Evolutionary conservation across 1,140 invertebrate species (phyloP).

Genomic region (Forficula auricularia): DNA sequence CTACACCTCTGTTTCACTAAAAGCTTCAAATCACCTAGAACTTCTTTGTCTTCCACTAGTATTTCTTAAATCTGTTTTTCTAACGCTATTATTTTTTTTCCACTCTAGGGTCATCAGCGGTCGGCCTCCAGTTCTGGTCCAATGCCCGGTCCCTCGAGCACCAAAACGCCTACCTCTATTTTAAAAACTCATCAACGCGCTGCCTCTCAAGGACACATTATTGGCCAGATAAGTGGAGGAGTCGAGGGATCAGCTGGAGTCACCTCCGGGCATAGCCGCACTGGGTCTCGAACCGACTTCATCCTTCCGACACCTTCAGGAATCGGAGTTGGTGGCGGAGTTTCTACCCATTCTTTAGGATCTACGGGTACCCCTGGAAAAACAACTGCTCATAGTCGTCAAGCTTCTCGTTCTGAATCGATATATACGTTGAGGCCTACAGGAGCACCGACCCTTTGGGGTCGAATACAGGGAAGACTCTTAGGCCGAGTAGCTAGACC

Average conservation of each 20-base stretch:
- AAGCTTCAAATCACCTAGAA: no score
- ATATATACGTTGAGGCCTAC: constrained; percentile 68
- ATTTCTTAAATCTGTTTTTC: no score
- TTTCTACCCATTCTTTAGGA: neutral
- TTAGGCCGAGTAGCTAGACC: constrained; percentile 26
- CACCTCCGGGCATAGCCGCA: constrained; percentile 52
- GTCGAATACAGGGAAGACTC: constrained; percentile 39
- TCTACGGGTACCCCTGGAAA: neutral
- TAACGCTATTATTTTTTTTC: no score
- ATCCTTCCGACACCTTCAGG: constrained; percentile 39
- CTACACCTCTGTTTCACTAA: no score
- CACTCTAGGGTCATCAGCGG: no score
- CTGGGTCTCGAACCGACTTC: constrained; percentile 72
- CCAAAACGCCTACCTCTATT: neutral
- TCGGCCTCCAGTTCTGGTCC: neutral
- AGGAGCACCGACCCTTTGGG: constrained; percentile 47
- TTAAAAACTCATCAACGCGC: constrained; percentile 46
- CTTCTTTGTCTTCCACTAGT: no score
- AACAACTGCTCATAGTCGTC: constrained; percentile 23
- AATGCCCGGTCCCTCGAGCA: neutral
- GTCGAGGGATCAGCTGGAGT: neutral
- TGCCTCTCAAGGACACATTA: constrained; percentile 46
- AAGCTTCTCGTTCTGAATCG: constrained; percentile 57
- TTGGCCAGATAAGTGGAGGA: constrained; percentile 6
- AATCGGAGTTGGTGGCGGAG: constrained; percentile 15